phyloP scores from a whole-genome alignment of 2,113 vertebrate species.

The Isurus oxyrinchus region DNA sequence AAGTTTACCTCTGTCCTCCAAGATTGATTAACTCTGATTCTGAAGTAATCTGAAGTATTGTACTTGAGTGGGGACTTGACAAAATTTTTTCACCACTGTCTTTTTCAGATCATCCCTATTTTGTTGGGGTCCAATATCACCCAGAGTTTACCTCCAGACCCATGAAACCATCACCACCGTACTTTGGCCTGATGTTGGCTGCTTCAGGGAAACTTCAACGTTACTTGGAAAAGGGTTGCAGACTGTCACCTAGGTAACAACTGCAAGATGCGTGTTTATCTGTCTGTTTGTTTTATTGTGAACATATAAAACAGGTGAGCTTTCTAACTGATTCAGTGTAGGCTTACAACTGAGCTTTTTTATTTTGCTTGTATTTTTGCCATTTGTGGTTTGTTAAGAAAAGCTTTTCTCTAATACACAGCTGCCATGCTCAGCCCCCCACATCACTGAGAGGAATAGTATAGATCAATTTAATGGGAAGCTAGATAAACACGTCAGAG shows the following conservation, averaged over 20 bases:
- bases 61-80: not conserved
- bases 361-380: not conserved
- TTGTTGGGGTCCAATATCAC: conserved; percentile 90
- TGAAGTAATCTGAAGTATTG: not conserved
- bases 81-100: not conserved
- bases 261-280: not conserved
- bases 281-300: not conserved
- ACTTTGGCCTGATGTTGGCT: conserved; percentile 82
- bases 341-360: not conserved
- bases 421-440: too few relatives aligned
- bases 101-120: conserved; percentile 80
- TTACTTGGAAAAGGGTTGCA: conserved; percentile 81
- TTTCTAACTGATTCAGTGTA: not conserved
- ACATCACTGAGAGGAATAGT: not conserved
- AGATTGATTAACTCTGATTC: not conserved
- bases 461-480: not conserved
- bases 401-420: not conserved
- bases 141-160: conserved; percentile 92
- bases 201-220: conserved; percentile 76
- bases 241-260: conserved; percentile 79
- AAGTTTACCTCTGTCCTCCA: not conserved
- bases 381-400: not conserved
- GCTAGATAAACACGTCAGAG: not conserved
- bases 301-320: too few relatives aligned
- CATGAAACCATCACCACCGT: conserved; percentile 88